Base-by-base conservation (phyloP, 2,888 invertebrate species). In the Pegoplata infirma region DNA sequence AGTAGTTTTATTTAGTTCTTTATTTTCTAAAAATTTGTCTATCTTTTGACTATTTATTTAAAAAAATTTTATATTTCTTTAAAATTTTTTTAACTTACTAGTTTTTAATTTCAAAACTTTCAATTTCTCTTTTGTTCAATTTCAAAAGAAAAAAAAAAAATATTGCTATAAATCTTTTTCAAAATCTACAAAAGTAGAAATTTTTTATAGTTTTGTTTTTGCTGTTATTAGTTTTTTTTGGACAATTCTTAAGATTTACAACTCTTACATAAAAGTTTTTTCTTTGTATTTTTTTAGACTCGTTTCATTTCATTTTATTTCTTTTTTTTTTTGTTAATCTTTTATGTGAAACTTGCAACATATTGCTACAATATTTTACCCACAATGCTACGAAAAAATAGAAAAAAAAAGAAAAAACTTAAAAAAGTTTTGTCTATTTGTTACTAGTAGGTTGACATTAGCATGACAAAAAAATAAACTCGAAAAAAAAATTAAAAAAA, bases 231-330 rank as follows among this genome's bases (percentile, higher is more conserved):
- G 56, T n/a, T n/a, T n/a, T n/a, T n/a, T 47, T 46, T 46, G 47
- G 67, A 47, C 67, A 56, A 47, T 67, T 67, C 56, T 56, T 46
- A 21, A 67, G 47, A 67, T 67, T 56, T 67, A 67, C 55, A 36
- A 58, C 58, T 66, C 44, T 66, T 66, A 55, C 44, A 46, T 66
- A 66, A 55, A 32, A 63, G 14, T 72, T 46, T 53, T 40, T 47
- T 21, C 1, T 49, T 56, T 55, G 14, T 72, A 32, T 53, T 40
- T 47, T 21, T 3, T 49, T 56, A 28, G 32, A 36, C 44, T 23
- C 10, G 36, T n/a, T 58, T 23, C 19, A 36, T 36, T 58, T 56
- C 14, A 40, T 58, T 12, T 25, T 5, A 5, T 25, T 32, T 16
- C 49, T 14, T 61, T 14, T 46, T 47, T 8, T 25, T 59, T 23